A percentile compares a stretch with the other conserved stretches of the same genome.
Evolutionary conservation across 2,797 vertebrate genomes (phyloP).

Genomic region (Galago senegalensis): DNA sequence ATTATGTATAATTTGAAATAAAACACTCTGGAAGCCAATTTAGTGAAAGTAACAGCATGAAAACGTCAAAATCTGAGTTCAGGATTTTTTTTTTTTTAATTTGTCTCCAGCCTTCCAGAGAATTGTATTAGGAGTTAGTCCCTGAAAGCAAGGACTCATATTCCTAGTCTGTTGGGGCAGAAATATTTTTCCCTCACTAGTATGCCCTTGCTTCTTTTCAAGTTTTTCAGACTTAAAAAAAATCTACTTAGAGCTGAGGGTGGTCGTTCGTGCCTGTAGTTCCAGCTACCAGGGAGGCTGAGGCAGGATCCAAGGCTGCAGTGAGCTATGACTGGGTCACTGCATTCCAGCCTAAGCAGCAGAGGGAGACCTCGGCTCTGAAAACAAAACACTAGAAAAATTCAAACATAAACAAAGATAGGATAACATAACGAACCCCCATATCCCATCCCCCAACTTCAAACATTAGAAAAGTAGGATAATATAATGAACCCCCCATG

Average conservation of each 20-base stretch:
- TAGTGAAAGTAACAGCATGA: background rate
- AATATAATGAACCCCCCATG: too few species aligned
- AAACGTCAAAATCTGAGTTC: conserved; percentile 8
- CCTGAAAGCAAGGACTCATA: background rate
- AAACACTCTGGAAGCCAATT: background rate
- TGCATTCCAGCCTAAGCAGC: background rate
- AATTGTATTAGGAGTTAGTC: background rate
- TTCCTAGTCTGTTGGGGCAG: background rate
- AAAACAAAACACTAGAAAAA: background rate
- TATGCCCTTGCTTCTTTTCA: conserved; percentile 8
- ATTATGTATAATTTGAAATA: background rate
- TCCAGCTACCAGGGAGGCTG: too few species aligned
- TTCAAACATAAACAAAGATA: conserved; percentile 37
- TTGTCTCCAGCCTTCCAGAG: background rate
- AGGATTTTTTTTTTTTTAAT: background rate
- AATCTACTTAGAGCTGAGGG: background rate
- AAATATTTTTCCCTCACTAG: background rate
- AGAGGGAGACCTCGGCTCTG: background rate
- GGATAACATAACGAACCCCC: background rate
- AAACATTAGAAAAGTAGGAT: too few species aligned
- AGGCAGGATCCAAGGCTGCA: background rate
- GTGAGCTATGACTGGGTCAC: background rate
- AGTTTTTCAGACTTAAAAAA: conserved; percentile 24
- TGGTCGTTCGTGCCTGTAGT: background rate
- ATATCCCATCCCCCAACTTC: too few species aligned